Percentiles rank a stretch among this genome's conserved stretches.
Evolutionary conservation across 2,113 vertebrate genomes (phyloP).

Genomic region (Oryzias melastigma): DNA sequence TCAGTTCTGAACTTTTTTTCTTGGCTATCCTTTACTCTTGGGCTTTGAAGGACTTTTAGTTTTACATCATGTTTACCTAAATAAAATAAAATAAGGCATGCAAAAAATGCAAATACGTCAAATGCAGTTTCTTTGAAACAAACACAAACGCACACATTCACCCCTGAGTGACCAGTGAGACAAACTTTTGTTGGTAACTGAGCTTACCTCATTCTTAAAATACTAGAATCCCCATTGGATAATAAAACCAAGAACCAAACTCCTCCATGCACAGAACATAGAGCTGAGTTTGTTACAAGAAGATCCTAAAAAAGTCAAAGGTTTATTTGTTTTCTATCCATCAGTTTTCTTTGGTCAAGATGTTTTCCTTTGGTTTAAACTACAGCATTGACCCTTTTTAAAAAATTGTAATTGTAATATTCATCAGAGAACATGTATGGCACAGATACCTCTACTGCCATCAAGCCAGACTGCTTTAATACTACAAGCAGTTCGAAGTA

Average conservation of each 20-base stretch:
- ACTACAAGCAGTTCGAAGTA: slow-evolving; percentile 42
- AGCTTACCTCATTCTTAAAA: slow-evolving; percentile 72
- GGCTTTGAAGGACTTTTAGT: too few species aligned
- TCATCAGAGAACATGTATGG: slow-evolving; percentile 83
- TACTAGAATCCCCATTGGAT: slow-evolving; percentile 50
- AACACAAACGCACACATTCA: slow-evolving; percentile 47
- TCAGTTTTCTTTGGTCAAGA: slow-evolving; percentile 56
- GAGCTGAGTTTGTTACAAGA: slow-evolving; percentile 48
- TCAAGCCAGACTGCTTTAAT: slow-evolving; percentile 67
- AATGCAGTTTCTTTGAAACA: too few species aligned
- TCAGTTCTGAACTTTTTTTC: too few species aligned
- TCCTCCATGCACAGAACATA: slow-evolving; percentile 40
- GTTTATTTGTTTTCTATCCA: slow-evolving; percentile 37
- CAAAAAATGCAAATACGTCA: too few species aligned
- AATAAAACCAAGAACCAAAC: slow-evolving; percentile 49
- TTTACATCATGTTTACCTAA: too few species aligned
- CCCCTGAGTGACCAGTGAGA: slow-evolving; percentile 53
- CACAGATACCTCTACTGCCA: slow-evolving; percentile 77
- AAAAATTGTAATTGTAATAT: too few species aligned
- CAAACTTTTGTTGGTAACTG: slow-evolving; percentile 72
- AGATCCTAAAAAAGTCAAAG: slow-evolving; percentile 33
- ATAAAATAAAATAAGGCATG: too few species aligned
- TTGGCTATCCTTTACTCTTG: too few species aligned
- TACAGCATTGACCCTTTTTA: slow-evolving; percentile 65
- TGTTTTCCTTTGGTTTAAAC: slow-evolving; percentile 20